Base-by-base conservation (phyloP, 2,888 invertebrate genomes). In the Caenorhabditis uteleia region DNA sequence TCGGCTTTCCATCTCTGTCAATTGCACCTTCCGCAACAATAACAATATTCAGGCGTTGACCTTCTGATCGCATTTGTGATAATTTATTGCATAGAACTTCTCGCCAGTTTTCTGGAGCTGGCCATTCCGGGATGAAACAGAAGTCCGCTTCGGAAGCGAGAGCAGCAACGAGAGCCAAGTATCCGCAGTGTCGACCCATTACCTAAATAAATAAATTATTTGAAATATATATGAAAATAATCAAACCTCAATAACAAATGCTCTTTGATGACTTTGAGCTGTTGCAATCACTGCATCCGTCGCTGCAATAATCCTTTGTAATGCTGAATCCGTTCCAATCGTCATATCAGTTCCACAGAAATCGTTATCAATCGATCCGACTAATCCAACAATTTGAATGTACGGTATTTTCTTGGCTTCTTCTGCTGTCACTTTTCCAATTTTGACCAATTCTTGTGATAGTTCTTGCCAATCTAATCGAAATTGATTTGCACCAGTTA, bases 131-230 rank as follows among this genome's bases (percentile, higher is more conserved):
- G 85, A 95, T 92, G 88, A 97, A 95, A 83, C 95, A 91, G 89
- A 89, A 95, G 88, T 95, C 95, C 82, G 95, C 95, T 87, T 95
- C 97, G 83, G 90, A 89, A 83, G 94, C 91, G 87, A 95, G 88
- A 85, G 93, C 93, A 86, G 92, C 91, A 83, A 94, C 93, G 86
- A 97, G 87, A 82, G 93, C 95, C 88, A 97, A 89, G 88, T 97
- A 95, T 92, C 98, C 98, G 86, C 98, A 98, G 86, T 98, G 94
- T 78, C 98, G 89, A 58, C 98, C 98, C 98, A 98, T 98, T 68
- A 98, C 97, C n/a, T n/a, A n/a, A n/a, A n/a, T n/a, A n/a, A n/a
- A n/a, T n/a, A n/a, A 68, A 14, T 12, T 10, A 39, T 6, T 21
- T 10, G 1, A n/a, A n/a, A n/a, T n/a, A 27, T 18, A n/a, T 25